These are phyloP conservation scores for Eurypyga helias DNA, from an alignment of 2,113 vertebrate genomes.

Conservation along the genomic window DNA sequence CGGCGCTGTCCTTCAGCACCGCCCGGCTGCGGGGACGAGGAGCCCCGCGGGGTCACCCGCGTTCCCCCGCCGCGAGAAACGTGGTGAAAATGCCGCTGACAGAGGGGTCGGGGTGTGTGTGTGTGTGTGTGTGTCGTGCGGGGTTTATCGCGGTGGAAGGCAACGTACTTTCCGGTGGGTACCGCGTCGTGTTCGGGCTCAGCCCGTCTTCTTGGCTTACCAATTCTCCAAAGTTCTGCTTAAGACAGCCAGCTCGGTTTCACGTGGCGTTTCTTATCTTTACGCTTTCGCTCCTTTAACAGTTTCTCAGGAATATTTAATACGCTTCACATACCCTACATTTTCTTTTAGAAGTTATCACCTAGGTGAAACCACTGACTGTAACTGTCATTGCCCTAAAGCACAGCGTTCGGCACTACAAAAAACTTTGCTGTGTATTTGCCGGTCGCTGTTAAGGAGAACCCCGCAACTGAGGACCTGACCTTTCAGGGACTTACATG, in stretches of 20 bases:
- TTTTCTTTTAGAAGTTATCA: too few relatives aligned
- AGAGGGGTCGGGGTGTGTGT: background rate
- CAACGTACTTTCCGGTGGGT: background rate
- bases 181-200: background rate
- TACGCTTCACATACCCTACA: background rate
- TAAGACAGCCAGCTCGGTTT: background rate
- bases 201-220: background rate
- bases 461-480: background rate
- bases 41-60: too few relatives aligned
- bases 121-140: accelerated
- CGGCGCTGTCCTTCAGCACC: slow-evolving; percentile 44
- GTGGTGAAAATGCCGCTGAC: background rate
- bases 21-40: background rate
- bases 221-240: slow-evolving; percentile 8
- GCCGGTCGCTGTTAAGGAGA: background rate
- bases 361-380: background rate
- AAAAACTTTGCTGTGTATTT: background rate
- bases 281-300: accelerated
- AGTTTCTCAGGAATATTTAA: background rate
- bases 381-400: background rate
- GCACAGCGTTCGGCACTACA: background rate
- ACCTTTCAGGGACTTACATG: background rate
- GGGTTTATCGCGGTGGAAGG: background rate
- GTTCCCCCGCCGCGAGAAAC: accelerated
- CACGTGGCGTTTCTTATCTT: background rate